phyloP scores from a whole-genome alignment of 92 coral and sea anemone genomes.

The Porites divaricata region DNA sequence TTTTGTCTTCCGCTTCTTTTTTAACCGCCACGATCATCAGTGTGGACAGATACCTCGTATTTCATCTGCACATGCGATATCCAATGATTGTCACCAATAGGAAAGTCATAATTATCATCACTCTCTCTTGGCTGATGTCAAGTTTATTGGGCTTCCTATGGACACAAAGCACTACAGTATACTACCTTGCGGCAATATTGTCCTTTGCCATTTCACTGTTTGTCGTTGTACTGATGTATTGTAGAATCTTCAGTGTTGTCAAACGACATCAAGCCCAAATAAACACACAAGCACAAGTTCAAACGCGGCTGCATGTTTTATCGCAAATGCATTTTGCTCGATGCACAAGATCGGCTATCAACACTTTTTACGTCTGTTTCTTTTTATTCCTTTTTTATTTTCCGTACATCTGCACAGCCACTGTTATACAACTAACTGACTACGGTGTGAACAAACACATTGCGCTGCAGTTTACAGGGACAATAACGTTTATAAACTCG shows the following conservation, averaged over 20 bases:
- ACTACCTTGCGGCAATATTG: background rate
- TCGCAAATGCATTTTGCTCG: conserved; percentile 24
- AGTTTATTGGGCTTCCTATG: conserved; percentile 12
- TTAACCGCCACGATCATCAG: conserved; percentile 34
- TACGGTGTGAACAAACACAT: conserved; percentile 6
- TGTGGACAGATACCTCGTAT: conserved; percentile 36
- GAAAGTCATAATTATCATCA: conserved; percentile 1
- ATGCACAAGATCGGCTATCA: conserved; percentile 19
- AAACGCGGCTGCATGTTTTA: background rate
- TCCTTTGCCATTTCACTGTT: background rate
- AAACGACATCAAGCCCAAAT: conserved; percentile 42
- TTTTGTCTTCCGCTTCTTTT: conserved; percentile 32
- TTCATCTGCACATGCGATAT: conserved; percentile 41
- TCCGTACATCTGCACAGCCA: conserved; percentile 11
- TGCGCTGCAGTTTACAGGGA: conserved; percentile 31
- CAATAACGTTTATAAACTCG: conserved; percentile 33
- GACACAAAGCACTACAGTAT: conserved; percentile 4
- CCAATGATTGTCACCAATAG: conserved; percentile 24
- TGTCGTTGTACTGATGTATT: conserved; percentile 22
- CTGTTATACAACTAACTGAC: conserved; percentile 21
- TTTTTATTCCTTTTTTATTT: conserved; percentile 22
- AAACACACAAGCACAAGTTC: conserved; percentile 13
- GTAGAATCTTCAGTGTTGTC: conserved; percentile 33
- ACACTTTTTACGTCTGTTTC: conserved; percentile 44
- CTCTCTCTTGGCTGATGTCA: background rate